Evolutionary conservation across 2,888 invertebrate genomes (phyloP), one percentile per base, ranked within the genome.

Genomic region (Willowsia nigromaculata): DNA sequence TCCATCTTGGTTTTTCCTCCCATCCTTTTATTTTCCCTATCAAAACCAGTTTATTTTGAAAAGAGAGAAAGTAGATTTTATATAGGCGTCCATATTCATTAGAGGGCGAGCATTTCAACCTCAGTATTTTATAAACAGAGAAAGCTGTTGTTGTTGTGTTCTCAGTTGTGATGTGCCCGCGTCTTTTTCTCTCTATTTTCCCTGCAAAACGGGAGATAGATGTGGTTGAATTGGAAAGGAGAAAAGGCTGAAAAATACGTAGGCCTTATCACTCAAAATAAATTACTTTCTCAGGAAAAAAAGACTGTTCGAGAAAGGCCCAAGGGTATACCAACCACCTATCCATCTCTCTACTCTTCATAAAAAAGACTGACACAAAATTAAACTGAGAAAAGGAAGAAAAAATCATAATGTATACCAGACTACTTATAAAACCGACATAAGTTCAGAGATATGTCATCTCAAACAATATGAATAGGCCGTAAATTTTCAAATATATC

Each of bases 261-360:
- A 78, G 65, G 80, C 43, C 88, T 88, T 88, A 88, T 88, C 88
- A 88, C 88, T 88, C 88, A 82, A 88, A 88, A 88, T 82, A 88
- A 88, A 88, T 88, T 88, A 88, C 88, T 82, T 88, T 82, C 47
- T 62, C 59, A 74, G 74, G 65, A 76, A 88, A 85, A 86, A 82
- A 86, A 71, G 50, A 53, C 40, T 33, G 71, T 82, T 82, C 59
- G 40, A 50, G 18, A 47, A 82, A 76, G 53, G 43, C 88, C 88
- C 88, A 62, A 37, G 74, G 88, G 88, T 74, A 71, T 88, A 82
- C 50, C 71, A 80, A 22, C 74, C 50, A 82, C 53, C 88, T 40
- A 68, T 81, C 50, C 82, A 88, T 18, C 65, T 71, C n/a, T n/a
- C 71, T 78, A 56, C 56, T 37, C 78, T 78, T 78, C 37, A 78